These are phyloP conservation scores for Danaus chrysippus DNA, from an alignment of 2,888 invertebrate species.

Conservation along the genomic window DNA sequence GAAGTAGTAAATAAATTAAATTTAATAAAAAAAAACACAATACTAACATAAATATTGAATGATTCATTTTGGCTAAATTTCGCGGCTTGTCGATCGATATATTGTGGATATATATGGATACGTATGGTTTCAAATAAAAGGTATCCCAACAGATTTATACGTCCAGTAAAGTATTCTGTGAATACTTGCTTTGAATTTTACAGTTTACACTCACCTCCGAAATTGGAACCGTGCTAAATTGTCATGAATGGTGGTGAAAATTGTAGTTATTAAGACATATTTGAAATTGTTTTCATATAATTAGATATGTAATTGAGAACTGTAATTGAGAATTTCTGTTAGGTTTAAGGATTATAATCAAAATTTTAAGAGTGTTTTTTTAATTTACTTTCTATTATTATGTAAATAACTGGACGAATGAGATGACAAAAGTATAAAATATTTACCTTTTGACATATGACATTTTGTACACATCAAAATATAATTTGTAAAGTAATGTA, in stretches of 20 bases:
- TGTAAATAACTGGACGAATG: too few relatives aligned
- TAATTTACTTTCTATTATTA: too few relatives aligned
- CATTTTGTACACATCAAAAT: too few relatives aligned
- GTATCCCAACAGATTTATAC: conserved; percentile 36
- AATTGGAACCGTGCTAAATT: conserved; percentile 44
- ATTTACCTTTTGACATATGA: too few relatives aligned
- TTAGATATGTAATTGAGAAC: background rate
- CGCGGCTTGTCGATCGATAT: background rate
- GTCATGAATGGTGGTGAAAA: conserved; percentile 52
- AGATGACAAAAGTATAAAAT: too few relatives aligned
- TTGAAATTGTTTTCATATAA: background rate
- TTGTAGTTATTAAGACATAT: conserved; percentile 52
- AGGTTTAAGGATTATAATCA: too few relatives aligned
- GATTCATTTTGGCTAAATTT: background rate
- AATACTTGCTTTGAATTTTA: conserved; percentile 67
- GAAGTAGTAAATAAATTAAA: too few relatives aligned
- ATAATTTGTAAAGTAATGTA: too few relatives aligned
- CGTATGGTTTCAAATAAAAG: conserved; percentile 38
- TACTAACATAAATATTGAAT: too few relatives aligned
- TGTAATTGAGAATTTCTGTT: background rate
- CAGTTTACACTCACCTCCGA: conserved; percentile 59
- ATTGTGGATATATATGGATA: too few relatives aligned
- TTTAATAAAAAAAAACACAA: too few relatives aligned
- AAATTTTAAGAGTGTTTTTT: too few relatives aligned
- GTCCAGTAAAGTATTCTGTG: conserved; percentile 54